Conservation (phyloP, 2,888 invertebrate genomes). For the Cantharis rufa region DNA sequence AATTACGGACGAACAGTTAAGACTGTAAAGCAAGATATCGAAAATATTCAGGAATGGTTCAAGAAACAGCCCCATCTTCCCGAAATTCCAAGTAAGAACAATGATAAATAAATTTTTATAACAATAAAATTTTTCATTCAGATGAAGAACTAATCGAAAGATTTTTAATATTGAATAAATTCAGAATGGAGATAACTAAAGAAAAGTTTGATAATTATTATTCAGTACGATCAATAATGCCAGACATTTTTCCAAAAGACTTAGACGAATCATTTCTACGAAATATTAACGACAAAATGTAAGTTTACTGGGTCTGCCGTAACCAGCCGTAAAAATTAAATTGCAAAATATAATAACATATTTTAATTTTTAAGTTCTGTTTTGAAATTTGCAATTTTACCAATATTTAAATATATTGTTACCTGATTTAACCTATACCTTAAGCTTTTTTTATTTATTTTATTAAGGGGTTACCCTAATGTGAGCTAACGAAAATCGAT, state of each 20-base stretch:
- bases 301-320: slow-evolving; percentile 50
- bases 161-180: slow-evolving; percentile 63
- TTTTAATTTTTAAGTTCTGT: too few relatives aligned
- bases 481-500: too few relatives aligned
- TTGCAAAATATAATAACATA: too few relatives aligned
- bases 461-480: too few relatives aligned
- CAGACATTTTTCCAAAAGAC: slow-evolving; percentile 60
- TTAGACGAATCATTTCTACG: slow-evolving; percentile 51
- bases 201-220: slow-evolving; percentile 86
- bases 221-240: slow-evolving; percentile 79
- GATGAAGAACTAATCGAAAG: slow-evolving; percentile 9
- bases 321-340: too few relatives aligned
- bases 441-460: too few relatives aligned
- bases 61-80: slow-evolving; percentile 15
- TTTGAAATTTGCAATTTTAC: too few relatives aligned
- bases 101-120: neutral
- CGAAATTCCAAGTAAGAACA: slow-evolving; percentile 4
- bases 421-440: too few relatives aligned
- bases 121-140: neutral
- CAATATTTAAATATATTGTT: too few relatives aligned
- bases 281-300: slow-evolving; percentile 71
- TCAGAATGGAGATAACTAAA: slow-evolving; percentile 83
- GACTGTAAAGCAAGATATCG: slow-evolving; percentile 54
- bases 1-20: slow-evolving; percentile 47
- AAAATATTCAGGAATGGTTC: slow-evolving; percentile 11